Evolutionary conservation across 2,113 vertebrate genomes (phyloP).

Genomic region (Platysteira castanea): DNA sequence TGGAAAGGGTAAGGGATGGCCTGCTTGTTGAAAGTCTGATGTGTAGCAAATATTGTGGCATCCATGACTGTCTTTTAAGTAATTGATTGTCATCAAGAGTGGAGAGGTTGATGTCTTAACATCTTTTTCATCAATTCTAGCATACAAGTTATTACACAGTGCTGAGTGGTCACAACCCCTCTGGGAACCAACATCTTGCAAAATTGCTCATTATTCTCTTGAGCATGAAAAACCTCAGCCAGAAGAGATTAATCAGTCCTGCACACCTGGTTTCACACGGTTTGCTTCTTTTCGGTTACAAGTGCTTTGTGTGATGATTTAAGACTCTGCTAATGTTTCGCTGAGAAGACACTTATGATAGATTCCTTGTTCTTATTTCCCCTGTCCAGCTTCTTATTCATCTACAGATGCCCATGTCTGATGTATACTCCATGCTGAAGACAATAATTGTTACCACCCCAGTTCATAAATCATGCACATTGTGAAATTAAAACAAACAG

Average conservation of each 20-base stretch:
- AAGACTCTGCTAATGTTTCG: background rate
- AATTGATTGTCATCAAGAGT: background rate
- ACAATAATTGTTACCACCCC: background rate
- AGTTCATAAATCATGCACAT: background rate
- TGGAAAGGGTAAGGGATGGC: background rate
- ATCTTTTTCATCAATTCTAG: background rate
- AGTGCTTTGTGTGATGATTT: background rate
- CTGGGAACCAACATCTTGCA: background rate
- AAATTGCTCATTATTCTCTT: constrained; percentile 31
- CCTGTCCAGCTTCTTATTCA: background rate
- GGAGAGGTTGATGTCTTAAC: background rate
- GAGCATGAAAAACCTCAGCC: background rate
- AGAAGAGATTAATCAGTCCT: constrained; percentile 19
- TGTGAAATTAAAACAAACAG: background rate
- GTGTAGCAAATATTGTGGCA: background rate
- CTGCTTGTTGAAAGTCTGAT: background rate
- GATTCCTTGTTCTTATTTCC: background rate
- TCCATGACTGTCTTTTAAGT: background rate
- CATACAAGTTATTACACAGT: background rate
- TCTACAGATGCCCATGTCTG: background rate
- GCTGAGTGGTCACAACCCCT: background rate
- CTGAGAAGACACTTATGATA: background rate
- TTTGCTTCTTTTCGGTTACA: background rate
- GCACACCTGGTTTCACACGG: constrained; percentile 1
- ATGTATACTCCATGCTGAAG: background rate